phyloP scores from a whole-genome alignment of 2,888 invertebrate genomes.

The Piscicola geometra region DNA sequence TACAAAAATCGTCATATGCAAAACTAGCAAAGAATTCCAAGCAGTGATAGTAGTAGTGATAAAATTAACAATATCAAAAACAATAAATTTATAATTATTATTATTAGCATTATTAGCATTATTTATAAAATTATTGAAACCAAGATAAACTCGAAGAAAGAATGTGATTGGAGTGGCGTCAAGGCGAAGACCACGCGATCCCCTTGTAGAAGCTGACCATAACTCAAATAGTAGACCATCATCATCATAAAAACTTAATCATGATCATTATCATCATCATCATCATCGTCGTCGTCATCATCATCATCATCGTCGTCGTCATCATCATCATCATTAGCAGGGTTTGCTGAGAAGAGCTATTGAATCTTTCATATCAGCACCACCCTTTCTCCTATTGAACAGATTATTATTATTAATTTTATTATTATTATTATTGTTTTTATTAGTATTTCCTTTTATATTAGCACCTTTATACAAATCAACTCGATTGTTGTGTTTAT shows the following conservation, averaged over 20 bases:
- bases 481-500: not conserved
- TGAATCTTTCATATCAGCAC: not conserved
- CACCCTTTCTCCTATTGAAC: not conserved
- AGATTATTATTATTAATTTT: not conserved
- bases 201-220: too few relatives aligned
- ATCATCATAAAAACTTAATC: too few relatives aligned
- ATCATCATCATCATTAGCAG: constrained; percentile 43
- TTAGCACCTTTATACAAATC: not conserved
- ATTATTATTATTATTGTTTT: constrained; percentile 4
- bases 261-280: not conserved
- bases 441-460: not conserved
- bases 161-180: too few relatives aligned
- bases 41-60: too few relatives aligned
- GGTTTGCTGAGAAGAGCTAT: not conserved
- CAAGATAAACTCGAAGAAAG: too few relatives aligned
- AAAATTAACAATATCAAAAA: too few relatives aligned
- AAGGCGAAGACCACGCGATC: too few relatives aligned
- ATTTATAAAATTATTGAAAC: not conserved
- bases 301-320: constrained; percentile 2
- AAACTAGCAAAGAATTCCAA: too few relatives aligned
- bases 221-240: too few relatives aligned
- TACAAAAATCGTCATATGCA: too few relatives aligned
- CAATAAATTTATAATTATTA: constrained; percentile 10
- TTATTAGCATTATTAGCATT: constrained; percentile 19
- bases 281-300: constrained; percentile 11